Base-by-base conservation (phyloP, 2,888 invertebrate species). In the Selenia dentaria region DNA sequence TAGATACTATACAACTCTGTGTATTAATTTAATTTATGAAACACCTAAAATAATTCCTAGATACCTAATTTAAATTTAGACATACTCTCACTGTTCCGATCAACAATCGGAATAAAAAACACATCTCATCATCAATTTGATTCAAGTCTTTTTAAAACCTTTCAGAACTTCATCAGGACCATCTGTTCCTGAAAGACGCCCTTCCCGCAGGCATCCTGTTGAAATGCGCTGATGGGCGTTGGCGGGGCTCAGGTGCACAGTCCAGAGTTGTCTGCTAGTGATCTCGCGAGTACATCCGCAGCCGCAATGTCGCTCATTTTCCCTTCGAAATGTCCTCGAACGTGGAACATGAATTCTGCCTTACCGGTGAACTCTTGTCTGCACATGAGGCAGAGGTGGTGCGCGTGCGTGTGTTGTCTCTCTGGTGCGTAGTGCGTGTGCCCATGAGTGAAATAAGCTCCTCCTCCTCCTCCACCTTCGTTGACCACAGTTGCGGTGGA, bases 311-410 rank as follows among this genome's bases (percentile, higher is more conserved):
- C 91, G 36, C 80, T 86, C 59, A 90, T 90, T 70, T 89, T 91
- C 3, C 91, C 91, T 62, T 93, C 93, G 57, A 94, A 93, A 65
- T 94, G 94, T 11, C 93, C 93, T 56, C 94, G 81, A 9, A 94
- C 93, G 67, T 94, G 94, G 76, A 94, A 93, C 93, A 94, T 93
- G 68, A 94, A 93, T 69, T 94, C 94, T 0, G 94, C 92, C 70
- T 94, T 93, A 9, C 93, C 92, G 10, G 92, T 92, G 70, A 94
- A 93, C 74, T 93, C 93, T 41, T 93, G 93, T 13, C 93, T 85
- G 56, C 94, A 94, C 92, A 94, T 93, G 48, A 93, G 89, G 62
- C 94, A 94, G 35, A 93, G 91, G 38, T 91, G 91, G 58, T 91
- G 91, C 1, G 90, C 86, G 40, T 91, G 91, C 6, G 87, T 79